Percentiles rank a stretch among this genome's conserved stretches.
Conservation (phyloP, 2,113 vertebrate species). For the Megalops atlanticus region DNA sequence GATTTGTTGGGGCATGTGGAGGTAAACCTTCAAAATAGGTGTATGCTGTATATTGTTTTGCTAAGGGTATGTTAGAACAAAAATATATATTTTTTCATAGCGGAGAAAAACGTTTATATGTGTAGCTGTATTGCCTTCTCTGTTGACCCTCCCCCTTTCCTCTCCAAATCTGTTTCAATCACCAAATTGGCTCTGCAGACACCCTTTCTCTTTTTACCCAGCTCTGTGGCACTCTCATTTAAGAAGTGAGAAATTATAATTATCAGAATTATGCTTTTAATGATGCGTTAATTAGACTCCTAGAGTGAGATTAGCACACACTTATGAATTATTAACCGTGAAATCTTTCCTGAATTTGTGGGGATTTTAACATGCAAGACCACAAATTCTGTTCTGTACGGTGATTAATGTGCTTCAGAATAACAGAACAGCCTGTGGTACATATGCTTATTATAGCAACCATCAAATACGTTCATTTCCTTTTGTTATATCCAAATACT, state of each 20-base stretch:
- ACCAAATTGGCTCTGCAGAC: conserved; percentile 73
- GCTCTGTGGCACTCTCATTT: conserved; percentile 73
- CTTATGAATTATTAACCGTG: conserved; percentile 80
- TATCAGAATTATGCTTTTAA: conserved; percentile 88
- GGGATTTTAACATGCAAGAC: conserved; percentile 51
- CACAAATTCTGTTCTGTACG: conserved; percentile 57
- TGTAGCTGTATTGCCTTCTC: not conserved
- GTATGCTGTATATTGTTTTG: not conserved
- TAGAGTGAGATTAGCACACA: conserved; percentile 77
- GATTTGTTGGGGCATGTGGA: too few species aligned
- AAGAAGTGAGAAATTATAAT: conserved; percentile 88
- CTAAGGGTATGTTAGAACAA: not conserved
- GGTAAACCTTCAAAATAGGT: too few species aligned
- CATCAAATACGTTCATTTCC: conserved; percentile 68
- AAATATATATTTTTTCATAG: conserved; percentile 12
- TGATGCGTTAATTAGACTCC: conserved; percentile 87
- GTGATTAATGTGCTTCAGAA: conserved; percentile 70
- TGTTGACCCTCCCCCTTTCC: not conserved
- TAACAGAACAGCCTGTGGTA: conserved; percentile 76
- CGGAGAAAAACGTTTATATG: not conserved
- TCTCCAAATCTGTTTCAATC: conserved; percentile 62
- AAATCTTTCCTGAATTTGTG: conserved; percentile 73
- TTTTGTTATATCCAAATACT: conserved; percentile 57
- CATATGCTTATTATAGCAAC: conserved; percentile 75
- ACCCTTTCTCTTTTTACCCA: conserved; percentile 65